Percentiles rank a stretch among this genome's conserved stretches.
phyloP scores from a whole-genome alignment of 2,113 vertebrate species.

The Upupa epops region DNA sequence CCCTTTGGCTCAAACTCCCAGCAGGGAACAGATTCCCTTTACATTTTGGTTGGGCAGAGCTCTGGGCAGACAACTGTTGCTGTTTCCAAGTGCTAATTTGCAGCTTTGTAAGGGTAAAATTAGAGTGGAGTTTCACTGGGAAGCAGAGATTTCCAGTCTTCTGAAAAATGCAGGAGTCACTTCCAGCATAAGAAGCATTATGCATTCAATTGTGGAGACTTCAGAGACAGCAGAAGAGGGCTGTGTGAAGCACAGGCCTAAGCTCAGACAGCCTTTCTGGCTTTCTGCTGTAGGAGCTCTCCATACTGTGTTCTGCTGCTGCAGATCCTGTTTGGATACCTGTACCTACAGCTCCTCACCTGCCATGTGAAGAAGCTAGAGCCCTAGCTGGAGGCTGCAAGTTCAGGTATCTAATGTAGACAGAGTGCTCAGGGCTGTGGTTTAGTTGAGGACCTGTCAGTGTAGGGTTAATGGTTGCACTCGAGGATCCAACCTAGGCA shows the following conservation, averaged over 20 bases:
- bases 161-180: background rate
- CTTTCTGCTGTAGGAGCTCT: background rate
- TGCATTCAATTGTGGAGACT: background rate
- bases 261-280: background rate
- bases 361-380: background rate
- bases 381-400: background rate
- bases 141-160: background rate
- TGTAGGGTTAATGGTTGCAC: too few species aligned
- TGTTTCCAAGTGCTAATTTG: background rate
- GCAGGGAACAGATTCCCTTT: background rate
- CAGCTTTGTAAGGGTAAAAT: background rate
- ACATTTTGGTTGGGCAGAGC: background rate
- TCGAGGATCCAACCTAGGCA: too few species aligned
- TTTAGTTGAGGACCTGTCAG: too few species aligned
- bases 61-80: background rate
- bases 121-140: background rate
- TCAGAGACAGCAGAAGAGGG: background rate
- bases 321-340: background rate
- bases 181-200: background rate
- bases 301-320: background rate
- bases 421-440: too few species aligned
- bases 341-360: background rate
- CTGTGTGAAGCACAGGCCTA: background rate
- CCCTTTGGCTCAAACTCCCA: background rate
- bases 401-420: too few species aligned